Percentiles rank a stretch among this genome's conserved stretches.
These are phyloP conservation scores for Diphyllodes magnificus DNA, from an alignment of 2,113 vertebrate species.

Conservation along the genomic window DNA sequence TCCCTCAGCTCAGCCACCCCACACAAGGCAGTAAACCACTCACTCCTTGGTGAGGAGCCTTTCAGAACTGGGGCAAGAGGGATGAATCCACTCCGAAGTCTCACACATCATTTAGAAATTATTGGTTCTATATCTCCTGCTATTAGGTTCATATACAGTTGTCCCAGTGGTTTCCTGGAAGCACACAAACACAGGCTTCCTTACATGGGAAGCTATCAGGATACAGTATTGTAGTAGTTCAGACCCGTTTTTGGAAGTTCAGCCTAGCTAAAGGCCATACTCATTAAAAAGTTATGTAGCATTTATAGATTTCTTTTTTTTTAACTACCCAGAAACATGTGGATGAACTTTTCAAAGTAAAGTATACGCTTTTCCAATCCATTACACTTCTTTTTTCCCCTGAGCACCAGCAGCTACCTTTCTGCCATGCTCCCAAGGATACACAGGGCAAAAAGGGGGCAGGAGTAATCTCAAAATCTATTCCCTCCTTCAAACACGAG, in stretches of 20 bases:
- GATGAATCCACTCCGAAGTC: background rate
- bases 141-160: background rate
- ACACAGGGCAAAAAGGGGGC: slow-evolving; percentile 13
- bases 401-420: background rate
- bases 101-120: background rate
- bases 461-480: slow-evolving; percentile 22
- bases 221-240: background rate
- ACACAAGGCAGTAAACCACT: background rate
- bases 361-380: slow-evolving; percentile 16
- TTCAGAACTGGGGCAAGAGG: background rate
- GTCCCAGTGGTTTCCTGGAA: slow-evolving; percentile 11
- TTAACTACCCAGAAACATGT: background rate
- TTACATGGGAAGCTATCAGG: background rate
- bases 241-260: slow-evolving; percentile 25
- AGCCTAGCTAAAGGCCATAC: slow-evolving; percentile 15
- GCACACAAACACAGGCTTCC: background rate
- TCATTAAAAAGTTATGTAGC: slow-evolving; percentile 49
- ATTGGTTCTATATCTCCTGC: background rate
- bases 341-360: slow-evolving; percentile 41
- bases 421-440: background rate
- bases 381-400: slow-evolving; percentile 28
- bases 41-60: background rate
- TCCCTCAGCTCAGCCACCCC: background rate
- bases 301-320: slow-evolving; percentile 29
- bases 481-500: slow-evolving; percentile 29